Evolutionary conservation across 2,113 vertebrate genomes (phyloP).

Genomic region (Arothron firmamentum): DNA sequence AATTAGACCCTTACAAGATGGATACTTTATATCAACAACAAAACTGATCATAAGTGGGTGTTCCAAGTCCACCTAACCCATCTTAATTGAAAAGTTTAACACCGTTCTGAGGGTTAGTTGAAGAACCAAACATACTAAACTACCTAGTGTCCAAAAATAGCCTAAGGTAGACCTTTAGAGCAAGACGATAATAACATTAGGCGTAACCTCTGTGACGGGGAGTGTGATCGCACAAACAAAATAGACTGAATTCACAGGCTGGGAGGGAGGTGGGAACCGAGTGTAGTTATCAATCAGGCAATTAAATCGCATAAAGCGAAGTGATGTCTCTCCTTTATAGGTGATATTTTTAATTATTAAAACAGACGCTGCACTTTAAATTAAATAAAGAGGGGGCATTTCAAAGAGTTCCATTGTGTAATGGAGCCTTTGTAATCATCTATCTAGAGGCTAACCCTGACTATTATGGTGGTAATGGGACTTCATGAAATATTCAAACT

Average conservation of each 20-base stretch:
- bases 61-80: too few relatives aligned
- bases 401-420: constrained; percentile 1
- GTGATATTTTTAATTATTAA: neutral
- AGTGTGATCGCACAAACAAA: neutral
- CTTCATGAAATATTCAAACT: constrained; percentile 14
- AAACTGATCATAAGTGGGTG: too few relatives aligned
- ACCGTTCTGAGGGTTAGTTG: too few relatives aligned
- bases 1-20: too few relatives aligned
- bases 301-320: constrained; percentile 1
- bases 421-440: constrained; percentile 6
- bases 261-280: neutral
- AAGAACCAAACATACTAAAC: too few relatives aligned
- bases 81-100: too few relatives aligned
- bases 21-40: too few relatives aligned
- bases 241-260: constrained; percentile 11
- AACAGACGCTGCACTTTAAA: neutral
- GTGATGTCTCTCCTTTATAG: neutral
- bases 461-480: constrained; percentile 16
- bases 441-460: neutral
- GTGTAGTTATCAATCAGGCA: constrained; percentile 15
- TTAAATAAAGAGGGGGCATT: neutral
- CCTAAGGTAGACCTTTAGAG: too few relatives aligned
- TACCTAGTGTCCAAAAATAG: too few relatives aligned
- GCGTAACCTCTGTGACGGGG: too few relatives aligned
- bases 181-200: too few relatives aligned